phyloP scores from a whole-genome alignment of 2,797 vertebrate species.

The Liparis tanakae region DNA sequence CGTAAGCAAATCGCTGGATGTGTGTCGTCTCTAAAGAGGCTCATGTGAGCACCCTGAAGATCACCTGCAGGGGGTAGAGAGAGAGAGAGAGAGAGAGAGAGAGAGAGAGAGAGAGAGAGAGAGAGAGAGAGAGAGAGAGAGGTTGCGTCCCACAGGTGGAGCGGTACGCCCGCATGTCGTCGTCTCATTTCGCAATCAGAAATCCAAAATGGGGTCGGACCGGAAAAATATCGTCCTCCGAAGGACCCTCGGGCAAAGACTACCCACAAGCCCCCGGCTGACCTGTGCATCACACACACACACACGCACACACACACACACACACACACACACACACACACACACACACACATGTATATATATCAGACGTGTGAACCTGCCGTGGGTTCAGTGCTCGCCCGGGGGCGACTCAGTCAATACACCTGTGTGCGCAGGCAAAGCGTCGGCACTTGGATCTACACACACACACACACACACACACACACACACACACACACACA shows the following conservation, averaged over 20 bases:
- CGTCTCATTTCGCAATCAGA: slow-evolving; percentile 11
- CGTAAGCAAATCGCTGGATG: slow-evolving; percentile 22
- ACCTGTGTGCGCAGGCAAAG: too few species aligned
- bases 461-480: too few species aligned
- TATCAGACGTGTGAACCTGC: too few species aligned
- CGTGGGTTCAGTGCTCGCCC: too few species aligned
- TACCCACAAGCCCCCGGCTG: slow-evolving; percentile 35
- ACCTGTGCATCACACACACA: slow-evolving; percentile 37
- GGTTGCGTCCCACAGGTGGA: slow-evolving; percentile 14
- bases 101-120: too few species aligned
- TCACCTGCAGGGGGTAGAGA: slow-evolving; percentile 49
- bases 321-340: too few species aligned
- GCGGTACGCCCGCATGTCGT: slow-evolving; percentile 12
- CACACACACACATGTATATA: too few species aligned
- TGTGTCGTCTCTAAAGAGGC: too few species aligned
- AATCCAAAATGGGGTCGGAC: neutral
- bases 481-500: too few species aligned
- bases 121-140: neutral
- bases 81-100: neutral
- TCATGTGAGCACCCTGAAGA: slow-evolving; percentile 12
- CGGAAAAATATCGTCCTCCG: neutral
- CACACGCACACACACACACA: neutral
- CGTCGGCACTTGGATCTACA: too few species aligned
- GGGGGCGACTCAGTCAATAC: too few species aligned
- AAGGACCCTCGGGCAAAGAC: neutral